Percentiles rank a stretch among this genome's conserved stretches.
Evolutionary conservation across 2,113 vertebrate species (phyloP).

Genomic region (Leptosomus discolor): DNA sequence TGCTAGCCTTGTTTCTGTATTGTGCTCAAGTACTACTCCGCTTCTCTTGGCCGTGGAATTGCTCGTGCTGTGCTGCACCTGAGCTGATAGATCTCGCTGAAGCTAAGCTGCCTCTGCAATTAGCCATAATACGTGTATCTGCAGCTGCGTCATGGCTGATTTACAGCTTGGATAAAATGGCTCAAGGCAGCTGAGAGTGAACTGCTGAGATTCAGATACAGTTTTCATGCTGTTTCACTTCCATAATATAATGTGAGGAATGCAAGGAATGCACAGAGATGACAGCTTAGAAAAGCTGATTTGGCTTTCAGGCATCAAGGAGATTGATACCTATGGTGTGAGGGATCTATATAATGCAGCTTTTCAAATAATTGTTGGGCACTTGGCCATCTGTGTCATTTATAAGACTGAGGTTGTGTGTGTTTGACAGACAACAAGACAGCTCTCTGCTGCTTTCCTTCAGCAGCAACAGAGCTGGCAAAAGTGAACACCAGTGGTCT

Average conservation of each 20-base stretch:
- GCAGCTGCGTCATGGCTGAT: neutral
- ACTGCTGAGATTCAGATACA: neutral
- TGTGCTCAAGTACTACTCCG: neutral
- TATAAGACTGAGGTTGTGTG: neutral
- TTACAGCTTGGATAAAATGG: neutral
- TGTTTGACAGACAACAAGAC: fast-evolving
- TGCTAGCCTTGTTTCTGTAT: neutral
- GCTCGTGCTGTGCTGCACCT: neutral
- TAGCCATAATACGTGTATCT: neutral
- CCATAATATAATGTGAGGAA: neutral
- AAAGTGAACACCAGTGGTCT: neutral
- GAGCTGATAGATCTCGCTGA: neutral
- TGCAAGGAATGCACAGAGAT: neutral
- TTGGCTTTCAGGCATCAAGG: neutral
- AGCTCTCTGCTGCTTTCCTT: neutral
- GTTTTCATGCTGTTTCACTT: neutral
- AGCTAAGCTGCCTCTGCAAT: neutral
- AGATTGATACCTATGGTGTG: neutral
- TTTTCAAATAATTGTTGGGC: neutral
- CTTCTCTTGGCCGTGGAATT: neutral
- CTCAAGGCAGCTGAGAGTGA: neutral
- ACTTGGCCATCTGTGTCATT: neutral
- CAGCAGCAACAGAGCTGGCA: neutral
- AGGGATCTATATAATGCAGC: neutral
- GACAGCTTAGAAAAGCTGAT: neutral